phyloP scores from a whole-genome alignment of 2,888 invertebrate species.

The Notocelia uddmanniana region DNA sequence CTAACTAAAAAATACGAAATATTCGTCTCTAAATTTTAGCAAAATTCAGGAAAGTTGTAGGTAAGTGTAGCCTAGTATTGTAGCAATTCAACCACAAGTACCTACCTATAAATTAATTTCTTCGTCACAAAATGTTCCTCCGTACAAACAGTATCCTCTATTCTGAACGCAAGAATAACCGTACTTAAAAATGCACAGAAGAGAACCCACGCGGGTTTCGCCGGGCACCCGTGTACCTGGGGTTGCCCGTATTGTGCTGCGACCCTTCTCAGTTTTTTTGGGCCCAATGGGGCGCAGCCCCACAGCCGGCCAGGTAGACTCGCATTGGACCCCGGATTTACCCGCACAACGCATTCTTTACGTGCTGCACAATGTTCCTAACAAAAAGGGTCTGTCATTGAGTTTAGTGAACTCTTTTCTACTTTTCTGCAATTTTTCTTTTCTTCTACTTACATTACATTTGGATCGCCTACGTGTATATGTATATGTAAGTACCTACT shows the following conservation, averaged over 20 bases:
- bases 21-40: not conserved
- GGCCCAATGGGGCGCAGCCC: slow-evolving; percentile 73
- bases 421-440: slow-evolving; percentile 1
- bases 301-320: slow-evolving; percentile 72
- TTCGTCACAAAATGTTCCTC: slow-evolving; percentile 12
- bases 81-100: slow-evolving; percentile 1
- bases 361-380: slow-evolving; percentile 51
- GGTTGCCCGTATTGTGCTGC: slow-evolving; percentile 63
- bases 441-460: not conserved
- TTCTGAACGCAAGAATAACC: slow-evolving; percentile 19
- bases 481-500: too few relatives aligned
- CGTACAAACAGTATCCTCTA: slow-evolving; percentile 4
- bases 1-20: not conserved
- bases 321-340: slow-evolving; percentile 70
- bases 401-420: slow-evolving; percentile 43
- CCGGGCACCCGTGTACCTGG: slow-evolving; percentile 57
- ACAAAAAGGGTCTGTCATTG: slow-evolving; percentile 52
- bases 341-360: slow-evolving; percentile 62
- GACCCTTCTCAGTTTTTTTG: slow-evolving; percentile 82
- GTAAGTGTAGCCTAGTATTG: not conserved
- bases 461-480: not conserved
- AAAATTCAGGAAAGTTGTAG: not conserved
- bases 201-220: slow-evolving; percentile 13
- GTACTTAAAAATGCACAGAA: slow-evolving; percentile 31
- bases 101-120: not conserved